Conservation (phyloP, 1,140 invertebrate species). For the Drosophila arawakana region DNA sequence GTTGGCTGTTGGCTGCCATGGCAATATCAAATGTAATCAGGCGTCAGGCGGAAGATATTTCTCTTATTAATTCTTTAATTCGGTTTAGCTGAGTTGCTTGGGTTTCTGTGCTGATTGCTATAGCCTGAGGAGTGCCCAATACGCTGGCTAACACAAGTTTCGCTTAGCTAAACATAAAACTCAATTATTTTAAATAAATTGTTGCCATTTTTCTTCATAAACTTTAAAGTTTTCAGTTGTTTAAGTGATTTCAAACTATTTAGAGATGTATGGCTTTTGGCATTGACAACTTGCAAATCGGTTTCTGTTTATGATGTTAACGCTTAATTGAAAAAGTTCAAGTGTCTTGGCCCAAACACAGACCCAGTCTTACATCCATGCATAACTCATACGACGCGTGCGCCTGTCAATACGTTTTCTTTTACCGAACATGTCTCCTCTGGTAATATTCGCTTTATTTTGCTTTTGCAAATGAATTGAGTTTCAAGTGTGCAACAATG, state of each 20-base stretch:
- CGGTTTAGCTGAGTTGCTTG: not conserved
- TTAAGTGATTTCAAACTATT: not conserved
- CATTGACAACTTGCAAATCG: conserved; percentile 14
- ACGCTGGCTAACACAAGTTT: conserved; percentile 40
- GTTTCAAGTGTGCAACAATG: conserved; percentile 73
- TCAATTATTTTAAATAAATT: conserved; percentile 2
- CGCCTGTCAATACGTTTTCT: conserved; percentile 12
- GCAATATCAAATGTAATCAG: conserved; percentile 67
- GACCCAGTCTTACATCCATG: not conserved
- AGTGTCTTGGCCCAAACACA: conserved; percentile 40
- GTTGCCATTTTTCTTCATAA: not conserved
- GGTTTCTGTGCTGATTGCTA: conserved; percentile 24
- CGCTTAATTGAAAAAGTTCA: conserved; percentile 75
- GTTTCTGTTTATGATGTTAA: conserved; percentile 53
- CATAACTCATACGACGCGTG: conserved; percentile 70
- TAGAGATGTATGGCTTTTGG: not conserved
- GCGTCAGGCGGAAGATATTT: conserved; percentile 54
- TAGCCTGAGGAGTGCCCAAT: conserved; percentile 23
- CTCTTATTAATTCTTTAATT: conserved; percentile 74
- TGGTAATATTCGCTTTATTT: conserved; percentile 40
- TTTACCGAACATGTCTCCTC: conserved; percentile 9
- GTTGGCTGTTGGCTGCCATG: conserved; percentile 13
- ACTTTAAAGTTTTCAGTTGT: not conserved
- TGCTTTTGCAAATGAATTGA: conserved; percentile 65
- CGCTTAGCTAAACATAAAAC: conserved; percentile 8